Conservation (phyloP, 2,797 vertebrate genomes). For the Morelia viridis region DNA sequence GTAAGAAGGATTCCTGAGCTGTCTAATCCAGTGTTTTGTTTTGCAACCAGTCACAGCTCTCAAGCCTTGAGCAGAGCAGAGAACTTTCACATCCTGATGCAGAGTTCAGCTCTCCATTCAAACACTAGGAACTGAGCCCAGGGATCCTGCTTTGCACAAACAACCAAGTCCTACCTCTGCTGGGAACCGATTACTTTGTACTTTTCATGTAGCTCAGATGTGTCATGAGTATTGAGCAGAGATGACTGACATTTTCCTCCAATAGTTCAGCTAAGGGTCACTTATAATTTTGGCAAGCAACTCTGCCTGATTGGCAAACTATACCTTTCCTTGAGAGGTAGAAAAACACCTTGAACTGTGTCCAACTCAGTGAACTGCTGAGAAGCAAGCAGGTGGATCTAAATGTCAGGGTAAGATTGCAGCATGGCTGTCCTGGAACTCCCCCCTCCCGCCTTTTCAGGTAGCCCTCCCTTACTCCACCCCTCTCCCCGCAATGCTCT, state of each 20-base stretch:
- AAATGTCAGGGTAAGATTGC: not conserved
- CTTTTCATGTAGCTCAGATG: not conserved
- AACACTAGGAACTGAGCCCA: not conserved
- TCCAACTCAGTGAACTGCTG: not conserved
- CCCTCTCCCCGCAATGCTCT: not conserved
- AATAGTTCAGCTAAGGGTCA: not conserved
- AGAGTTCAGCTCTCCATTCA: not conserved
- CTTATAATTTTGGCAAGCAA: not conserved
- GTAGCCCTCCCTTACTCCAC: not conserved
- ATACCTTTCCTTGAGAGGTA: not conserved
- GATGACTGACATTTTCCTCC: not conserved
- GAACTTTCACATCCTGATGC: not conserved
- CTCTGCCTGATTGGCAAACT: not conserved
- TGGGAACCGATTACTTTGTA: not conserved
- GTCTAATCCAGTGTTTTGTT: not conserved
- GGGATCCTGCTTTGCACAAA: not conserved
- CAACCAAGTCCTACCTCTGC: not conserved
- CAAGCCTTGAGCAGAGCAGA: not conserved
- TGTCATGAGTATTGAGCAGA: not conserved
- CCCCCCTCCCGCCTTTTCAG: not conserved
- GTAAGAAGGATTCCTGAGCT: not conserved
- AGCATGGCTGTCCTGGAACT: not conserved
- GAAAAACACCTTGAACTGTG: not conserved
- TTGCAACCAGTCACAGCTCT: not conserved
- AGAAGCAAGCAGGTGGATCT: constrained; percentile 2